Conservation (phyloP, 2,888 invertebrate genomes). For the Agrotis clavis region DNA sequence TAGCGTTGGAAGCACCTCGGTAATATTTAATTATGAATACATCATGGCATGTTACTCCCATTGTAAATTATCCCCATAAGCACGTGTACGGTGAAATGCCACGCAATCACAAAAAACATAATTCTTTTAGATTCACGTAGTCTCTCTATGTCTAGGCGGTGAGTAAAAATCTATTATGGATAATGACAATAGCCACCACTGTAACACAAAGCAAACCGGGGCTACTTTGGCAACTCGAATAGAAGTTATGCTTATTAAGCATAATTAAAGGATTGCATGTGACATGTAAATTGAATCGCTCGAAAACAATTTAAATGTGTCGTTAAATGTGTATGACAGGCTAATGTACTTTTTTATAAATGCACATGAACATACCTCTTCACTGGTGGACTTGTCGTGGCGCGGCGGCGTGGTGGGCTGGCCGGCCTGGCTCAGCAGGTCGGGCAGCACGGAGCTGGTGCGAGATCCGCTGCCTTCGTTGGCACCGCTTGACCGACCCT, state of each 20-base stretch:
- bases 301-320: slow-evolving; percentile 22
- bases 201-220: slow-evolving; percentile 57
- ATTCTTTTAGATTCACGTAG: slow-evolving; percentile 23
- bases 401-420: slow-evolving; percentile 96
- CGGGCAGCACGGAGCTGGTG: slow-evolving; percentile 98
- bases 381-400: slow-evolving; percentile 98
- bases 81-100: slow-evolving; percentile 70
- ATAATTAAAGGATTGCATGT: slow-evolving; percentile 28
- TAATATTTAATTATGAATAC: slow-evolving; percentile 68
- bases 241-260: slow-evolving; percentile 6
- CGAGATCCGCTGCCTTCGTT: slow-evolving; percentile 93
- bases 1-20: slow-evolving; percentile 73
- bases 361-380: slow-evolving; percentile 94
- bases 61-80: slow-evolving; percentile 69
- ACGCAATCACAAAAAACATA: slow-evolving; percentile 48
- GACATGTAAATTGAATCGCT: slow-evolving; percentile 27
- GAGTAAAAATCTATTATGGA: slow-evolving; percentile 37
- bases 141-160: slow-evolving; percentile 23
- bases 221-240: slow-evolving; percentile 36
- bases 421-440: slow-evolving; percentile 97
- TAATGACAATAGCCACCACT: slow-evolving; percentile 57
- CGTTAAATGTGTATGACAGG: slow-evolving; percentile 30
- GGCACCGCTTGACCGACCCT: slow-evolving; percentile 88
- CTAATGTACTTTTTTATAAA: slow-evolving; percentile 5
- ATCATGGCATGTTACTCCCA: slow-evolving; percentile 67